Evolutionary conservation across 2,113 vertebrate genomes (phyloP), one percentile per base, ranked within the genome.

Genomic region (Pholis gunnellus): DNA sequence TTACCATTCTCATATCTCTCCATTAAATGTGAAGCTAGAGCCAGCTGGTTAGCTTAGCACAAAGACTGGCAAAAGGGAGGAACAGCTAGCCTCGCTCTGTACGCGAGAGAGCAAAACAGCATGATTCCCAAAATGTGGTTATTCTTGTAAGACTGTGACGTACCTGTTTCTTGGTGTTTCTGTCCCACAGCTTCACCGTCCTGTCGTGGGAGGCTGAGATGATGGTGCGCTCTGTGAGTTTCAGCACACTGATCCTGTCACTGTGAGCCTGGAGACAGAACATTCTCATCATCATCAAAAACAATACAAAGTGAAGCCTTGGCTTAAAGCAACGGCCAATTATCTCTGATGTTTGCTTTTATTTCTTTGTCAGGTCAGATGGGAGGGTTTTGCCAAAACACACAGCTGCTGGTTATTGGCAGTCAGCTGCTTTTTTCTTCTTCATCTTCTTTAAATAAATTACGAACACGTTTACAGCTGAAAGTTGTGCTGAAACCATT

Each of bases 181-280:
- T 90, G 90, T 95, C 91, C 95, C 95, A 96, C 81, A 96, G 92
- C 88, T 96, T 96, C 72, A 96, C 81, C 0, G 93, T 95, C 44
- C 85, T 44, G 92, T 96, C 95, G 9, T 82, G 27, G 29, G 95
- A 96, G 8, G 91, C 94, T 0, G 95, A 95, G 89, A 96, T 90
- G 86, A 96, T 92, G 74, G 48, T 81, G 75, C 31, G 83, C 17
- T 79, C 72, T 0, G 94, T 95, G 22, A 95, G 48, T 78, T 77
- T 93, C 81, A 96, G 84, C 29, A 78, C 91, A 42, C 86, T 95
- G 90, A 96, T 90, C 82, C 80, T 79, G 83, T 93, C 94, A 56
- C 70, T 85, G 89, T 95, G 95, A 17, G 66, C 95, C 95, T 95
- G 86, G 2, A 1, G 57, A 81, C 3, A n/a, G 81, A 81, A 69